A percentile compares a stretch with the other conserved stretches of the same genome.
These are phyloP conservation scores for Carollia perspicillata DNA, from an alignment of 2,113 vertebrate genomes.

Conservation along the genomic window DNA sequence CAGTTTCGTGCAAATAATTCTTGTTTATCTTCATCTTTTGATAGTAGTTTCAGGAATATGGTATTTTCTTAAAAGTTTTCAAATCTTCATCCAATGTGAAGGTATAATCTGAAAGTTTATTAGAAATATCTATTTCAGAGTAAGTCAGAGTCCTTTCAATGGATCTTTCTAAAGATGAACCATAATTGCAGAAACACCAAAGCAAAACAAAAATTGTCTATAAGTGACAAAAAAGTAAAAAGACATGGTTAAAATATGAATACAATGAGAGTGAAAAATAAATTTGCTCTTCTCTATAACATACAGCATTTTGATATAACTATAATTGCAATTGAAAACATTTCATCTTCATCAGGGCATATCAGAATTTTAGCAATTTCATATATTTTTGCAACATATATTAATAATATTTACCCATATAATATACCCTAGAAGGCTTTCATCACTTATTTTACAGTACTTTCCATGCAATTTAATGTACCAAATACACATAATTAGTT, in stretches of 20 bases:
- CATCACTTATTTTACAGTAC: neutral
- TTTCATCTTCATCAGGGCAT: neutral
- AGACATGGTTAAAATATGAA: neutral
- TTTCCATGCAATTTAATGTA: neutral
- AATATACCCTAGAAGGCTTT: neutral
- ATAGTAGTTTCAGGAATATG: neutral
- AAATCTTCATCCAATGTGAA: neutral
- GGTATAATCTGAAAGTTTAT: neutral
- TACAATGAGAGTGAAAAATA: neutral
- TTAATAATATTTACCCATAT: neutral
- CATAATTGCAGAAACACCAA: neutral
- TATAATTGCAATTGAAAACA: neutral
- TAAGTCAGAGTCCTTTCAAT: neutral
- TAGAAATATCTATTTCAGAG: neutral
- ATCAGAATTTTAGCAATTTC: neutral
- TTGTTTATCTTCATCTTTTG: neutral
- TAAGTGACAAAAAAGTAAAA: neutral
- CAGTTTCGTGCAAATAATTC: neutral
- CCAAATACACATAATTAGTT: neutral
- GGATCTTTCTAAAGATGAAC: neutral
- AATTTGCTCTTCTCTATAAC: neutral
- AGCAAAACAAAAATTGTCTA: neutral
- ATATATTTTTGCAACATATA: neutral
- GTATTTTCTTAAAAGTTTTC: neutral
- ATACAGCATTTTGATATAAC: neutral